Base-by-base conservation (phyloP, 2,888 invertebrate species). In the Mesopsocus fuscifrons region DNA sequence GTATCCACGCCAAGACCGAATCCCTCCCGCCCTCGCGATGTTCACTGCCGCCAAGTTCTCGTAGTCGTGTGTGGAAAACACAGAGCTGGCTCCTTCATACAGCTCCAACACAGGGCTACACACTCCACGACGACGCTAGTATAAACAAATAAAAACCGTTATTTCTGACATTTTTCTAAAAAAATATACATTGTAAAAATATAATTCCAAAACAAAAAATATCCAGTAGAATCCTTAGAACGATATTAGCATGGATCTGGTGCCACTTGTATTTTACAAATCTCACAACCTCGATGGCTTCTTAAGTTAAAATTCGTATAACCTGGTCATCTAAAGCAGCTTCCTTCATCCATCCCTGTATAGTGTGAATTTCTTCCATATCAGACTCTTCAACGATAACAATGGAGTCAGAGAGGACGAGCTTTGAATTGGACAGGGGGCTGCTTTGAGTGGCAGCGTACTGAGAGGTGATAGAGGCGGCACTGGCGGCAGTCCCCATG, bases 1-100 rank as follows among this genome's bases (percentile, higher is more conserved):
- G 52, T 74, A 74, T 2, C 71, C 72, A 52, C 68, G 68, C 74
- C 74, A 74, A 26, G 72, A 72, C 33, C 74, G 62, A 41, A 74
- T 59, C 1, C 73, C 74, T 71, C 72, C 71, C 13, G 71, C 69
- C 47, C 74, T 60, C 2, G 73, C 72, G 43, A 74, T 70, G 50
- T 73, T 73, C 3, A 74, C 65, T 2, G 73, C 71, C 53, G 72
- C 72, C 48, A 74, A 67, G 53, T 74, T 74, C 56, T 74, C 74
- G 52, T 74, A 74, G 53, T 74, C 74, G 51, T 74, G 74, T 40
- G 72, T 68, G 3, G 72, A 72, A 41, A 72, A 59, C 16, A 68
- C 62, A 54, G 71, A 71, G 32, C 71, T 51, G 3, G 49, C 44
- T 20, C 45, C 44, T 18, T 34, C 43, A 43, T 43, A 33, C 6